These are phyloP conservation scores for Antennarius striatus DNA, from an alignment of 2,113 vertebrate genomes.

Conservation along the genomic window DNA sequence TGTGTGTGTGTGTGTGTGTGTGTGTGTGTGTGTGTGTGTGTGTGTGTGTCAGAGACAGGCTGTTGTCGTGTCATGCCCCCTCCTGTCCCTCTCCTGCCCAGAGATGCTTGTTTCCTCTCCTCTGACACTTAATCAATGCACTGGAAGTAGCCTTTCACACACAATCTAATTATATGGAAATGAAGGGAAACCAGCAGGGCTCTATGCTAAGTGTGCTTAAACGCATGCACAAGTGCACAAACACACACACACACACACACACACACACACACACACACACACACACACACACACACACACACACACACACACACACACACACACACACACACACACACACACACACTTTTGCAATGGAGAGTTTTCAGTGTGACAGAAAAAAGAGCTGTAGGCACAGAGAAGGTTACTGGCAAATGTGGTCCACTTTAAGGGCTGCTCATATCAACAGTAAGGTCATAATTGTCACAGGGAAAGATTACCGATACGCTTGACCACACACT, in stretches of 20 bases:
- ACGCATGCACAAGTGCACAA: slow-evolving; percentile 11
- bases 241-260: slow-evolving; percentile 7
- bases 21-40: slow-evolving; percentile 23
- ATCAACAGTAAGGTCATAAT: slow-evolving; percentile 79
- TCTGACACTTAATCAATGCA: slow-evolving; percentile 91
- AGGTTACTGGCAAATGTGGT: slow-evolving; percentile 31
- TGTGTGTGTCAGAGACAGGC: slow-evolving; percentile 73
- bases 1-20: slow-evolving; percentile 8
- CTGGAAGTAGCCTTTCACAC: slow-evolving; percentile 91
- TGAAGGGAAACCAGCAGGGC: slow-evolving; percentile 85
- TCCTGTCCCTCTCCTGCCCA: slow-evolving; percentile 40
- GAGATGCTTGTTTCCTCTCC: slow-evolving; percentile 80
- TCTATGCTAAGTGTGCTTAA: slow-evolving; percentile 80
- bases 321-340: slow-evolving; percentile 1
- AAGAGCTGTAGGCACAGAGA: slow-evolving; percentile 14
- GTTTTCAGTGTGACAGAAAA: slow-evolving; percentile 5
- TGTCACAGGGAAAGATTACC: slow-evolving; percentile 72
- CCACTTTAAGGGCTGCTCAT: slow-evolving; percentile 81
- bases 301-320: slow-evolving; percentile 6
- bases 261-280: no score
- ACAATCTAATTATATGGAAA: slow-evolving; percentile 97
- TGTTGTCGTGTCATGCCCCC: slow-evolving; percentile 34
- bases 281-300: slow-evolving; percentile 6
- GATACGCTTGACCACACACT: neutral
- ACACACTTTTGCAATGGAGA: neutral